Evolutionary conservation across 1,140 invertebrate species (phyloP).

Genomic region (Vanessa tameamea): DNA sequence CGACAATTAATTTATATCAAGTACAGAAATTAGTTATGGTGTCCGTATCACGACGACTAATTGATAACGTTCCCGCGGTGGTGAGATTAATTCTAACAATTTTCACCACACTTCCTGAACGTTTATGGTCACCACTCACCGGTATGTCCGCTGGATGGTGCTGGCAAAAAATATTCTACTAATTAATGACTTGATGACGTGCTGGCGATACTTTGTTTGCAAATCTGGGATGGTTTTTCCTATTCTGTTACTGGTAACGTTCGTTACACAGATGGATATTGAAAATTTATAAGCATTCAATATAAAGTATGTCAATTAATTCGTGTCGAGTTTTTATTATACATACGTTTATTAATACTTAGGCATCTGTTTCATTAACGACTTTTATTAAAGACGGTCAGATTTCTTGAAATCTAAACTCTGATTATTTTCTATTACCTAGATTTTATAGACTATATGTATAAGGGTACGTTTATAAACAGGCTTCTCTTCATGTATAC

Average conservation of each 20-base stretch:
- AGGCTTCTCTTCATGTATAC: too few relatives aligned
- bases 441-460: too few relatives aligned
- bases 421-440: too few relatives aligned
- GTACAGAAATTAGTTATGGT: slow-evolving; percentile 23
- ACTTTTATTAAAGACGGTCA: too few relatives aligned
- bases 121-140: slow-evolving; percentile 8
- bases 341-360: too few relatives aligned
- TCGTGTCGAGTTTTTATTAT: too few relatives aligned
- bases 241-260: neutral
- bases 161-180: neutral
- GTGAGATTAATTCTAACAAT: slow-evolving; percentile 33
- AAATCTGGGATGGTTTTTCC: neutral
- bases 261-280: neutral
- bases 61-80: slow-evolving; percentile 30
- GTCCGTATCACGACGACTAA: slow-evolving; percentile 27
- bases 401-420: too few relatives aligned
- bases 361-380: too few relatives aligned
- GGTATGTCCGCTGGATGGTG: slow-evolving; percentile 8
- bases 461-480: too few relatives aligned
- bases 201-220: slow-evolving; percentile 5
- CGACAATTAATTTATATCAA: slow-evolving; percentile 17
- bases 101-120: slow-evolving; percentile 38
- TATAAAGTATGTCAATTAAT: too few relatives aligned
- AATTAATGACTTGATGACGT: slow-evolving; percentile 2
- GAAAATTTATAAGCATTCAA: too few relatives aligned